These are phyloP conservation scores for Nasonia vitripennis DNA, from an alignment of 1,140 invertebrate species.

Conservation along the genomic window DNA sequence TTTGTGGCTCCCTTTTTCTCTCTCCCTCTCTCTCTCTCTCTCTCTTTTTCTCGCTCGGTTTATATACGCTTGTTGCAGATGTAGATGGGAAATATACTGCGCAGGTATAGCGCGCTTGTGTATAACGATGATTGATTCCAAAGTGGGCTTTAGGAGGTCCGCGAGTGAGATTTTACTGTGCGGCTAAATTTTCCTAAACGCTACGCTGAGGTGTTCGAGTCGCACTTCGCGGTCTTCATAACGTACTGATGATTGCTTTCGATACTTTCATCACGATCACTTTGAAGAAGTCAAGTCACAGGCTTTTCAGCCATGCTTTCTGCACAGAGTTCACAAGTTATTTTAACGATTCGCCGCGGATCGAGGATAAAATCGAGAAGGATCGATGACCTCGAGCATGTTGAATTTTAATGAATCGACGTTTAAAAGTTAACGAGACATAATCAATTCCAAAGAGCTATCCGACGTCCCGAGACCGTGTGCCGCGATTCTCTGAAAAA, in stretches of 20 bases:
- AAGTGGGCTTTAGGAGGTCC: background rate
- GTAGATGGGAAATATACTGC: background rate
- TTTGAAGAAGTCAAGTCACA: too few relatives aligned
- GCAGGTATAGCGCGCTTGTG: background rate
- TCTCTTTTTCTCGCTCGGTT: background rate
- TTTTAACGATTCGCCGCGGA: constrained; percentile 54
- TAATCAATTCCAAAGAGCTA: constrained; percentile 53
- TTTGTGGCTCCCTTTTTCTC: background rate
- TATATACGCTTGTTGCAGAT: background rate
- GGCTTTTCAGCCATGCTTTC: background rate
- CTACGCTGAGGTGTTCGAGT: too few relatives aligned
- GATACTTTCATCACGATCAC: too few relatives aligned
- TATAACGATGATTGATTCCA: constrained; percentile 18
- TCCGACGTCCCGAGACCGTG: background rate
- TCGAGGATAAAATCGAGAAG: constrained; percentile 58
- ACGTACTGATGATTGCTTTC: too few relatives aligned
- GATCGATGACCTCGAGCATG: constrained; percentile 60
- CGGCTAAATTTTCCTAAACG: background rate
- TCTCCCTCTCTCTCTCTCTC: background rate
- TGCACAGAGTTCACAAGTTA: background rate
- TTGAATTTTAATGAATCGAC: constrained; percentile 62
- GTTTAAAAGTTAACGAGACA: constrained; percentile 59
- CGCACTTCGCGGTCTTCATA: too few relatives aligned
- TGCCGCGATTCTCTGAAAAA: background rate
- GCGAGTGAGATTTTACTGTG: background rate